Evolutionary conservation across 2,888 invertebrate species (phyloP).

Genomic region (Napeogenes sylphis): DNA sequence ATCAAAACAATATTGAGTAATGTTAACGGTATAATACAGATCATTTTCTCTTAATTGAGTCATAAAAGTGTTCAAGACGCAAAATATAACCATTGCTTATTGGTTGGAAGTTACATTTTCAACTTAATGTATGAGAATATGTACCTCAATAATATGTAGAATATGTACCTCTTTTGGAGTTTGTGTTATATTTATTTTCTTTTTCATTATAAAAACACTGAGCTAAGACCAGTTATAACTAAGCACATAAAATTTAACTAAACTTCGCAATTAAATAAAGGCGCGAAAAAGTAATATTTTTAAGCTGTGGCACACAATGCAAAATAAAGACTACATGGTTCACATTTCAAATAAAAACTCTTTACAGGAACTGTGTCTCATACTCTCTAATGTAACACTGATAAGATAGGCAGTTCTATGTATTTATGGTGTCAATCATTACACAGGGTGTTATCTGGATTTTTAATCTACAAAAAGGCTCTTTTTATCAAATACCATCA

Average conservation of each 20-base stretch:
- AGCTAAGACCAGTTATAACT: conserved; percentile 8
- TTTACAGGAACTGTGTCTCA: conserved; percentile 17
- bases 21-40: background rate
- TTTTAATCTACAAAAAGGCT: conserved; percentile 47
- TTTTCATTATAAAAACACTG: conserved; percentile 38
- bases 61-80: background rate
- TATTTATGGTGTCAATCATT: conserved; percentile 34
- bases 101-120: background rate
- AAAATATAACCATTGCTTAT: background rate
- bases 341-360: background rate
- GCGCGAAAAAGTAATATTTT: conserved; percentile 1
- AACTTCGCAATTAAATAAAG: conserved; percentile 7
- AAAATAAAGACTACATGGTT: conserved; percentile 1
- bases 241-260: conserved; percentile 12
- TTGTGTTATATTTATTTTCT: conserved; percentile 44
- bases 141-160: background rate
- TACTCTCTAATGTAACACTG: conserved; percentile 28
- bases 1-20: background rate
- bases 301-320: conserved; percentile 10
- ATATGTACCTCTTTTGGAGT: conserved; percentile 42
- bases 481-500: conserved; percentile 50
- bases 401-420: conserved; percentile 34
- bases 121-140: background rate
- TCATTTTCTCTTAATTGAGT: conserved; percentile 3
- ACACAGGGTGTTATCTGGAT: conserved; percentile 32